Evolutionary conservation across 2,888 invertebrate genomes (phyloP).

Genomic region (Volucella inanis): DNA sequence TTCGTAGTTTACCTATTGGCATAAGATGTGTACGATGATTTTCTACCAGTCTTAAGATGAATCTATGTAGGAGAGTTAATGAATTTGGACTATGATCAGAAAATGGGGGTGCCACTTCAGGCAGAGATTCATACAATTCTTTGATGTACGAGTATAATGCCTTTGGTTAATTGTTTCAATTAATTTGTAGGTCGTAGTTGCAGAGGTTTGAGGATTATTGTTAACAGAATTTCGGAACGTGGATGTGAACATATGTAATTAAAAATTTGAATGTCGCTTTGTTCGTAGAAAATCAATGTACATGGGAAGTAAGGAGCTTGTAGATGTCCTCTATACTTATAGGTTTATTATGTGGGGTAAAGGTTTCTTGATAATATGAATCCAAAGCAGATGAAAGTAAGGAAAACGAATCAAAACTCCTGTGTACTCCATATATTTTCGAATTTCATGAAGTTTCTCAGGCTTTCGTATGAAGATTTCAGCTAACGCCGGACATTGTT

Average conservation of each 20-base stretch:
- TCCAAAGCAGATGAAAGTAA: too few species aligned
- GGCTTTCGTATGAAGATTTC: too few species aligned
- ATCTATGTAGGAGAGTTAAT: background rate
- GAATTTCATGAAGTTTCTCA: too few species aligned
- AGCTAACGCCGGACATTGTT: too few species aligned
- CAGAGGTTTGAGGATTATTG: background rate
- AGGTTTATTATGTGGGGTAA: too few species aligned
- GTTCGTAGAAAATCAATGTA: background rate
- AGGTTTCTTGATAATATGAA: too few species aligned
- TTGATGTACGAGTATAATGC: constrained; percentile 6
- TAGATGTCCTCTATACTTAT: too few species aligned
- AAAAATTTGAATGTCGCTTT: background rate
- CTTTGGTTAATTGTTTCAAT: constrained; percentile 4
- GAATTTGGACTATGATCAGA: constrained; percentile 32
- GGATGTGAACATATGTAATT: background rate
- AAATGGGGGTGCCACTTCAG: background rate
- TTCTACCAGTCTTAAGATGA: background rate
- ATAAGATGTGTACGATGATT: constrained; percentile 39
- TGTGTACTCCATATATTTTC: too few species aligned
- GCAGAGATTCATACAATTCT: constrained; percentile 8
- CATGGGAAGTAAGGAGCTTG: too few species aligned
- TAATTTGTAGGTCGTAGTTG: background rate
- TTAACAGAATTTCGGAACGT: background rate
- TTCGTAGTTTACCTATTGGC: background rate
- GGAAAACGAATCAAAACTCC: too few species aligned